These are phyloP conservation scores for Cerastis leucographa DNA, from an alignment of 2,888 invertebrate genomes.

Conservation along the genomic window DNA sequence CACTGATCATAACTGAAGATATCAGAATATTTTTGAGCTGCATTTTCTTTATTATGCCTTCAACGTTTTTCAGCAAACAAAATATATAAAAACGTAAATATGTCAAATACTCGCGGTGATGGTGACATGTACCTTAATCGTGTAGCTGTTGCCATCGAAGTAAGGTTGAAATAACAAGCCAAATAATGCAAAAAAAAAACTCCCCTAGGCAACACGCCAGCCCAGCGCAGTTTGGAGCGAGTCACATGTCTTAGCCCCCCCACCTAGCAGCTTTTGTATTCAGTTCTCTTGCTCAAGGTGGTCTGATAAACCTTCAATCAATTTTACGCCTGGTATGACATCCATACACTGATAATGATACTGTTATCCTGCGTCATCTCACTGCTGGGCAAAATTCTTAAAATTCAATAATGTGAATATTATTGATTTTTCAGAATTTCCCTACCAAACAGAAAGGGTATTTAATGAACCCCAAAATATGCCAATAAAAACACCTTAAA, in stretches of 20 bases:
- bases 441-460: not conserved
- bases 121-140: not conserved
- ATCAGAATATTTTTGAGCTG: not conserved
- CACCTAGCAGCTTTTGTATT: no score
- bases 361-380: no score
- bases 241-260: no score
- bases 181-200: no score
- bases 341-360: no score
- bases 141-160: not conserved
- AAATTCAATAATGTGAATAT: no score
- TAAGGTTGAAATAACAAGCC: not conserved
- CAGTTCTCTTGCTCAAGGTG: no score
- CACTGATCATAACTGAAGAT: not conserved
- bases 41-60: not conserved
- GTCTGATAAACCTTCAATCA: no score
- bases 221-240: no score
- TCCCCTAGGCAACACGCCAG: no score
- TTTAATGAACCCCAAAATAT: not conserved
- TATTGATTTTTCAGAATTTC: not conserved
- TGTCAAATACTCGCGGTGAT: not conserved
- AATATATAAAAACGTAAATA: not conserved
- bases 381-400: no score
- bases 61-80: not conserved
- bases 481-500: conserved; percentile 1
- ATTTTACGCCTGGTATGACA: no score